Base-by-base conservation (phyloP, 2,113 vertebrate genomes). In the Hyperoodon ampullatus region DNA sequence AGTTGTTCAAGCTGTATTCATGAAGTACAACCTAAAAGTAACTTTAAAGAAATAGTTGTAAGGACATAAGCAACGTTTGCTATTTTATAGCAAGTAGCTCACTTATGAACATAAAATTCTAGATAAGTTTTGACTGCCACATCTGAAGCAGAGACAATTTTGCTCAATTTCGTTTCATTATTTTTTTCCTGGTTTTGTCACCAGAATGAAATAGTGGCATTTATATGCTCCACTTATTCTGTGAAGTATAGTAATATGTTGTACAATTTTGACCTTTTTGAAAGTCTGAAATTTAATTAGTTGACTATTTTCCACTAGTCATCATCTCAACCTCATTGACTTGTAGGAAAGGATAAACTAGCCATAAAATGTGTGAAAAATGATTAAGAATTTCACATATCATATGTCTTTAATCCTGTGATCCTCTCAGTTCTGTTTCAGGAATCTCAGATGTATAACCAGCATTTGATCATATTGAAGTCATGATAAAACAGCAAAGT, bases 221-320 rank as follows among this genome's bases (percentile, higher is more conserved):
- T 88, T 95, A 21, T 16, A 94, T 96, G 3, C 2, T 68, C 44
- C 81, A 94, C 97, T 97, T 97, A 71, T 95, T 96, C 19, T 97
- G 5, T 68, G 23, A 95, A 96, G 50, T 94, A 84, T 91, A 93
- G 77, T 87, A 87, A 28, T 95, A 93, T 88, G 47, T 65, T 86
- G 13, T 95, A 98, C 87, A 97, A 91, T 96, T 98, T 93, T 97
- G 35, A 87, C 95, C 90, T 98, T 98, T 98, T 93, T 66, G 84
- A 81, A 97, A 91, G 86, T 95, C 58, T 97, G 28, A 60, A 97
- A 39, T 97, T 98, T 97, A 98, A 88, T 61, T 95, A 83, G 93
- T 77, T 94, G 42, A 94, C 8, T 97, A 65, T 92, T 91, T 98
- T 96, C 6, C 33, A 68, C n/a, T 71, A 44, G 55, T 95, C 89